These are phyloP conservation scores for Eustalomyia histrio DNA, from an alignment of 2,888 invertebrate species.

Conservation along the genomic window DNA sequence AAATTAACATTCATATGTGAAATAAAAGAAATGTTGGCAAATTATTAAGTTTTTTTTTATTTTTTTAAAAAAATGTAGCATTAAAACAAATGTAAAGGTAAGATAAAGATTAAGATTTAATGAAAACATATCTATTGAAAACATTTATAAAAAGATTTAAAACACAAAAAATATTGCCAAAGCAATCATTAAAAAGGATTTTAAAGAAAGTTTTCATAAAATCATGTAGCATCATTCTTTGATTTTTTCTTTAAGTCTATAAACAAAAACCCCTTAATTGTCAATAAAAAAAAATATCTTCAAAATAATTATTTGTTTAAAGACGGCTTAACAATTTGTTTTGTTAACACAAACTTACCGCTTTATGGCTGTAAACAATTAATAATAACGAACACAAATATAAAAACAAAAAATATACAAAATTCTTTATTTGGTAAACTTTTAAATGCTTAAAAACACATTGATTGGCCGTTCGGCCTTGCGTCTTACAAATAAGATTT, in stretches of 20 bases:
- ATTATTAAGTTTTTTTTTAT: not conserved
- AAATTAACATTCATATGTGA: constrained; percentile 11
- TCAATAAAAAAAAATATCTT: not conserved
- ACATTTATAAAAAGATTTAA: constrained; percentile 10
- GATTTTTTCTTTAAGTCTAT: not conserved
- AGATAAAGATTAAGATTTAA: constrained; percentile 8
- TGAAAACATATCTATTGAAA: constrained; percentile 22
- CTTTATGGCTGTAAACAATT: not conserved
- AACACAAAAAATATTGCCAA: not conserved
- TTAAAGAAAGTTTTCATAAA: constrained; percentile 4
- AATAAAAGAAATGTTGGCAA: constrained; percentile 18
- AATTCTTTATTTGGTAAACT: constrained; percentile 1
- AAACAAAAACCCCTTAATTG: constrained; percentile 21
- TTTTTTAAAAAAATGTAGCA: not conserved
- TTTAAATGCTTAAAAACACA: constrained; percentile 1
- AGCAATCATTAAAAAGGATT: not conserved
- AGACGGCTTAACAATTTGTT: constrained; percentile 10
- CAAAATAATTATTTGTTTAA: not conserved
- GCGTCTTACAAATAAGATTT: not conserved
- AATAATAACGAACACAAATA: not conserved
- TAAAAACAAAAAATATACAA: not conserved
- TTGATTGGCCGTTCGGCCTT: constrained; percentile 17
- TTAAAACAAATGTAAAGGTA: not conserved
- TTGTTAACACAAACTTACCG: constrained; percentile 29
- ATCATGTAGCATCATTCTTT: not conserved